These are phyloP conservation scores for Neolamprologus devosi DNA, from an alignment of 2,113 vertebrate species.

Conservation along the genomic window DNA sequence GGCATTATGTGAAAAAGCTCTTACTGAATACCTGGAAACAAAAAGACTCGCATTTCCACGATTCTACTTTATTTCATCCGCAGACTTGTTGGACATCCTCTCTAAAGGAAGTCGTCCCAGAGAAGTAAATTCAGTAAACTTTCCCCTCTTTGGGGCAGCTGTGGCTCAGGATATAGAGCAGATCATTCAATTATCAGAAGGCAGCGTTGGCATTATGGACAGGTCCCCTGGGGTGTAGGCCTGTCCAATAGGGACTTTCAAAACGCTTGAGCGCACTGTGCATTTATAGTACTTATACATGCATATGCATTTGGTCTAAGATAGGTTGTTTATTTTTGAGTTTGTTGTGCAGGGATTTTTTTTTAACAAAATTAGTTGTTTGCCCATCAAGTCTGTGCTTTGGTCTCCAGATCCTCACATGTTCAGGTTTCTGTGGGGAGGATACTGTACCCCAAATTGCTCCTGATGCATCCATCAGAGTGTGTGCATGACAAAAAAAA, in stretches of 20 bases:
- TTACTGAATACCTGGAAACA: constrained; percentile 76
- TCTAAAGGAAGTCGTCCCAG: constrained; percentile 74
- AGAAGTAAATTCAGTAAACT: constrained; percentile 55
- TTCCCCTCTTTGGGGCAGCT: not conserved
- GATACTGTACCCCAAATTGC: not conserved
- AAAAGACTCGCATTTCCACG: constrained; percentile 73
- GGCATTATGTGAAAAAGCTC: constrained; percentile 77
- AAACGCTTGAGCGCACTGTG: not conserved
- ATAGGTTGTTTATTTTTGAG: not conserved
- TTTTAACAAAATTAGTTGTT: not conserved
- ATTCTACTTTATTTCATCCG: constrained; percentile 79
- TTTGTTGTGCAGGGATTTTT: not conserved
- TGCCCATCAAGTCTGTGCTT: not conserved
- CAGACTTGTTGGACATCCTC: constrained; percentile 78
- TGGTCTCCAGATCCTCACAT: not conserved
- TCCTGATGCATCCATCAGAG: not conserved
- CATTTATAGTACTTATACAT: not conserved
- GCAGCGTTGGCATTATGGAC: not conserved
- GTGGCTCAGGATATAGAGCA: not conserved
- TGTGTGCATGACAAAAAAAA: not conserved
- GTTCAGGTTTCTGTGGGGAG: not conserved
- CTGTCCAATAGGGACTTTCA: not conserved
- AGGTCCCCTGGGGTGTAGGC: not conserved
- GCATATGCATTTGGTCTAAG: not conserved
- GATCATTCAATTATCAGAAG: not conserved